Conservation (phyloP, 1,140 invertebrate genomes). For the Trachymyrmex cornetzi region DNA sequence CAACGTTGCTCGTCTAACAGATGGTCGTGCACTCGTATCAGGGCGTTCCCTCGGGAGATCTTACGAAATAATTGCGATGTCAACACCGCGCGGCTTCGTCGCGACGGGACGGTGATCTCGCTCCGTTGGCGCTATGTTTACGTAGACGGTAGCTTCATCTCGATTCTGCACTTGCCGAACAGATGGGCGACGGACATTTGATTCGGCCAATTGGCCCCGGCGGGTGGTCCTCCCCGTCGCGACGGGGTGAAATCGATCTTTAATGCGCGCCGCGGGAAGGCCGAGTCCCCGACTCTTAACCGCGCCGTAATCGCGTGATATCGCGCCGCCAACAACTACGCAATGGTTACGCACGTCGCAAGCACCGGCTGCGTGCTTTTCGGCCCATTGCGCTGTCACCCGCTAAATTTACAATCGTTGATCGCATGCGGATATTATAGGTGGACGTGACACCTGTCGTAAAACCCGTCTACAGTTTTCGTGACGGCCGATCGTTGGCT, state of each 20-base stretch:
- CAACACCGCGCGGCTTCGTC: conserved; percentile 62
- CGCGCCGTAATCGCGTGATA: conserved; percentile 42
- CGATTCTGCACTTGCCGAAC: conserved; percentile 61
- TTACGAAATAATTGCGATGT: conserved; percentile 76
- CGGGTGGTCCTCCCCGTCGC: conserved; percentile 64
- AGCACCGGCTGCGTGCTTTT: conserved; percentile 36
- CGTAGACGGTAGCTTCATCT: background rate
- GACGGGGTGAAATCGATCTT: conserved; percentile 40
- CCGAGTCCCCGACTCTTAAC: conserved; percentile 34
- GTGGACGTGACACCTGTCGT: conserved; percentile 25
- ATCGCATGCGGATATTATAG: conserved; percentile 26
- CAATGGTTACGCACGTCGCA: conserved; percentile 17
- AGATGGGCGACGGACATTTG: conserved; percentile 75
- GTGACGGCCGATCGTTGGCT: background rate
- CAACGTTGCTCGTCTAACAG: conserved; percentile 31
- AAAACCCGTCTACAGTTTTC: background rate
- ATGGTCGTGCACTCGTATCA: conserved; percentile 39
- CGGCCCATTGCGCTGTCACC: conserved; percentile 33
- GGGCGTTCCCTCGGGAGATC: conserved; percentile 52
- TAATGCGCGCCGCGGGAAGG: conserved; percentile 36
- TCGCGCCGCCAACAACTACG: background rate
- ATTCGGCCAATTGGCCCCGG: conserved; percentile 75
- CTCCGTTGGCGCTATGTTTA: background rate
- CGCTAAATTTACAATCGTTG: conserved; percentile 35
- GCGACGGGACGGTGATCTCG: background rate